Conservation (phyloP, 2,797 vertebrate genomes). For the Intellagama lesueurii region DNA sequence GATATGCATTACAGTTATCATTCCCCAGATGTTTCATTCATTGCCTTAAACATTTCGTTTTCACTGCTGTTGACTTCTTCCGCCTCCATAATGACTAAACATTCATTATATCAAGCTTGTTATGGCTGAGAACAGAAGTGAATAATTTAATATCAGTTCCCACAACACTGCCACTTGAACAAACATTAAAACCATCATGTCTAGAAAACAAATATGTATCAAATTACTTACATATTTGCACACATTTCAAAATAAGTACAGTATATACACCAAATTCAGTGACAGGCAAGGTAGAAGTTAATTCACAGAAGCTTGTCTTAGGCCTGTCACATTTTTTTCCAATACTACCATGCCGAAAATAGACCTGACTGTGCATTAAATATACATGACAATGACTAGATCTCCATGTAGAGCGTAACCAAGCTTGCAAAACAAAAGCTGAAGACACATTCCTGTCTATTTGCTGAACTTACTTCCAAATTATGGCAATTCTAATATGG, state of each 20-base stretch:
- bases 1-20: neutral
- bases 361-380: neutral
- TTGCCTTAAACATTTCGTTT: conserved; percentile 13
- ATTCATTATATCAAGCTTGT: conserved; percentile 56
- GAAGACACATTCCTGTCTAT: neutral
- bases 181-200: conserved; percentile 55
- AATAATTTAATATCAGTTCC: conserved; percentile 55
- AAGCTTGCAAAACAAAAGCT: neutral
- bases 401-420: neutral
- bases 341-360: neutral
- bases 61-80: conserved; percentile 54
- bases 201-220: conserved; percentile 65
- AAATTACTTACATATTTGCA: neutral
- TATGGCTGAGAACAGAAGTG: conserved; percentile 43
- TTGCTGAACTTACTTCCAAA: neutral
- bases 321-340: neutral
- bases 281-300: neutral
- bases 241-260: neutral
- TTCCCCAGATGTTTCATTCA: conserved; percentile 34
- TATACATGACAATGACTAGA: neutral
- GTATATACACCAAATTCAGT: neutral
- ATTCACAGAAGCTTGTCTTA: neutral
- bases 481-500: too few relatives aligned
- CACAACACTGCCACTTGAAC: conserved; percentile 58
- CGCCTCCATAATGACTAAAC: conserved; percentile 22